phyloP scores from a whole-genome alignment of 2,888 invertebrate species.

The Helicoverpa assulta region DNA sequence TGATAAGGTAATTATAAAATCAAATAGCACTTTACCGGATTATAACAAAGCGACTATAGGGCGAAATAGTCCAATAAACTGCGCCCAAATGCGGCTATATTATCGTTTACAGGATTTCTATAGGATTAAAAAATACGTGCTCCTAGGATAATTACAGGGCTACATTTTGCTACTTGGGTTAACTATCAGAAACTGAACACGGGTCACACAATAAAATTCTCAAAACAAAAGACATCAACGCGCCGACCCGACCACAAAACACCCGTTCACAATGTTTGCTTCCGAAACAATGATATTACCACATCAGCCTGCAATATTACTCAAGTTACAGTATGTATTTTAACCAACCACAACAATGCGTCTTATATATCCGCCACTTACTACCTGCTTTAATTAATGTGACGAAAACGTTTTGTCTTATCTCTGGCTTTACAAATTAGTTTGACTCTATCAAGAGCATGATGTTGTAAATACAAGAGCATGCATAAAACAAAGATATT shows the following conservation, averaged over 20 bases:
- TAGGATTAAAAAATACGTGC: too few relatives aligned
- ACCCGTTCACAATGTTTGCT: slow-evolving; percentile 15
- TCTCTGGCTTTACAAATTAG: neutral
- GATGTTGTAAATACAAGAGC: too few relatives aligned
- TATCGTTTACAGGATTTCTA: too few relatives aligned
- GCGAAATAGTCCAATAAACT: too few relatives aligned
- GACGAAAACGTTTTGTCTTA: neutral
- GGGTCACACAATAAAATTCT: neutral
- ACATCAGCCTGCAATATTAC: slow-evolving; percentile 3
- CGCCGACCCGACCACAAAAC: slow-evolving; percentile 43
- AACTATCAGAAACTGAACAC: neutral
- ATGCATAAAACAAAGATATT: neutral
- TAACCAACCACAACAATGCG: neutral
- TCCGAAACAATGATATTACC: slow-evolving; percentile 28
- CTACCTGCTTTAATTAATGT: slow-evolving; percentile 21
- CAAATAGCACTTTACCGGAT: too few relatives aligned
- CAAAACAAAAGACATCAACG: slow-evolving; percentile 76
- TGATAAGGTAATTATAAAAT: too few relatives aligned
- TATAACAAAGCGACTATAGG: too few relatives aligned
- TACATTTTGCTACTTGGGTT: too few relatives aligned
- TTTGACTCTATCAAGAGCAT: neutral
- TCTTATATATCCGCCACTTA: slow-evolving; percentile 5
- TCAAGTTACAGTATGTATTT: neutral
- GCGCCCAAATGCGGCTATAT: too few relatives aligned
- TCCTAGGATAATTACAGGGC: too few relatives aligned